Evolutionary conservation across 1,140 invertebrate genomes (phyloP).

Genomic region (Apis cerana): DNA sequence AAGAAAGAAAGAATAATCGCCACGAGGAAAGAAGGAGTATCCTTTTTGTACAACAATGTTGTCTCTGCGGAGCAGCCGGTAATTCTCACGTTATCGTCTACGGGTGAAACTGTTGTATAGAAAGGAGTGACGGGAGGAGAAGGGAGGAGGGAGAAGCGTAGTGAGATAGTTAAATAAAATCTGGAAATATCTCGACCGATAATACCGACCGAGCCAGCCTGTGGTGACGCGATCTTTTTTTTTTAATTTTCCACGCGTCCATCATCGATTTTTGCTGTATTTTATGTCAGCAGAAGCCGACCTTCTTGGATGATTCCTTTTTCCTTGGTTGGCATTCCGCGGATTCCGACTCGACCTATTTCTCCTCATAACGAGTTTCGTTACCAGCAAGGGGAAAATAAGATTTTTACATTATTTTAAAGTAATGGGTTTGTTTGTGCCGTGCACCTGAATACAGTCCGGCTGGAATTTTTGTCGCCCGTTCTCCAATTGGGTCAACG

Average conservation of each 20-base stretch:
- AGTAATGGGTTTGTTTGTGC: conserved; percentile 45
- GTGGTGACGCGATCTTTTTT: conserved; percentile 37
- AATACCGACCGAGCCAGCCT: conserved; percentile 30
- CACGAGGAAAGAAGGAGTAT: not conserved
- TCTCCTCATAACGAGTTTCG: conserved; percentile 37
- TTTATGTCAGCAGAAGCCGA: no score
- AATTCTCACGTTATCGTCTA: conserved; percentile 49
- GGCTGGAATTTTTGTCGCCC: conserved; percentile 4
- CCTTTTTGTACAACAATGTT: conserved; percentile 28
- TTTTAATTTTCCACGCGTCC: not conserved
- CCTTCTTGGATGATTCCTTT: not conserved
- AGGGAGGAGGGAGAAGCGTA: not conserved
- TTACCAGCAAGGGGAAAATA: conserved; percentile 17
- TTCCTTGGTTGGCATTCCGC: not conserved
- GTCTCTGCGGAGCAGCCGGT: conserved; percentile 34
- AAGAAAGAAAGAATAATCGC: not conserved
- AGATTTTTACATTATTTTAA: conserved; percentile 40
- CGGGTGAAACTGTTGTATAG: no score
- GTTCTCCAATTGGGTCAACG: conserved; percentile 1
- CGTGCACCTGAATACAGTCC: conserved; percentile 23
- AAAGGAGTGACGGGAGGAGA: no score
- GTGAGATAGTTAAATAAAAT: conserved; percentile 47
- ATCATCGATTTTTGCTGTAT: conserved; percentile 18
- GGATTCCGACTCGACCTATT: conserved; percentile 30
- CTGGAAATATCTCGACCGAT: conserved; percentile 40